These are phyloP conservation scores for Chelonia mydas DNA, from an alignment of 2,797 vertebrate genomes.

Conservation along the genomic window DNA sequence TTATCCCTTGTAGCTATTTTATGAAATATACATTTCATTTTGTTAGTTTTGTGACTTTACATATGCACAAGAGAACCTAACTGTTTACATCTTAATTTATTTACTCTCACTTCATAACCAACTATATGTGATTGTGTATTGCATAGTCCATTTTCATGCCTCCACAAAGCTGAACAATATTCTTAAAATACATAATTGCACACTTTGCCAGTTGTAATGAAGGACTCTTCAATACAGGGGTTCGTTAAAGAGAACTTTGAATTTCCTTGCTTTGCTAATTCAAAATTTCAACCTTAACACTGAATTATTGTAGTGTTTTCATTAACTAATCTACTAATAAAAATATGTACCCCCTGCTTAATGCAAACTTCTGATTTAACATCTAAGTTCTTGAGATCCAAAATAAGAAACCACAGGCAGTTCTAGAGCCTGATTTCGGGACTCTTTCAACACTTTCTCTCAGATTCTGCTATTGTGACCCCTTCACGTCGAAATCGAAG, in stretches of 20 bases:
- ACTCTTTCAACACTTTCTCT: neutral
- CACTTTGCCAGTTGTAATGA: neutral
- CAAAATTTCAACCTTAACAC: neutral
- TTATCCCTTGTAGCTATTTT: neutral
- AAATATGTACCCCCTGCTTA: neutral
- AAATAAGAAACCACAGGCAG: neutral
- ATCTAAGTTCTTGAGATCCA: neutral
- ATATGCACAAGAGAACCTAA: neutral
- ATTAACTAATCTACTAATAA: neutral
- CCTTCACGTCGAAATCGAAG: constrained; percentile 70
- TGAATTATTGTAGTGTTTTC: neutral
- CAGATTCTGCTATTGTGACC: constrained; percentile 50
- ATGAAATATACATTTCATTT: neutral
- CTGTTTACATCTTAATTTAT: neutral
- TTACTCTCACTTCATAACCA: neutral
- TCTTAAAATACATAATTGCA: neutral
- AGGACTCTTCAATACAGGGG: neutral
- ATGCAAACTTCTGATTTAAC: neutral
- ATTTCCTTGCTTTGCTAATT: neutral
- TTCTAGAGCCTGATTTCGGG: neutral
- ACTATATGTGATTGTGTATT: neutral
- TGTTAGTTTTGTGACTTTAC: neutral
- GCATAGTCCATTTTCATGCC: neutral
- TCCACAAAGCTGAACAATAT: neutral
- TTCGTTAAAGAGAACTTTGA: neutral